Evolutionary conservation across 1,140 invertebrate species (phyloP), one percentile per base, ranked within the genome.

Genomic region (Aphis craccivora): DNA sequence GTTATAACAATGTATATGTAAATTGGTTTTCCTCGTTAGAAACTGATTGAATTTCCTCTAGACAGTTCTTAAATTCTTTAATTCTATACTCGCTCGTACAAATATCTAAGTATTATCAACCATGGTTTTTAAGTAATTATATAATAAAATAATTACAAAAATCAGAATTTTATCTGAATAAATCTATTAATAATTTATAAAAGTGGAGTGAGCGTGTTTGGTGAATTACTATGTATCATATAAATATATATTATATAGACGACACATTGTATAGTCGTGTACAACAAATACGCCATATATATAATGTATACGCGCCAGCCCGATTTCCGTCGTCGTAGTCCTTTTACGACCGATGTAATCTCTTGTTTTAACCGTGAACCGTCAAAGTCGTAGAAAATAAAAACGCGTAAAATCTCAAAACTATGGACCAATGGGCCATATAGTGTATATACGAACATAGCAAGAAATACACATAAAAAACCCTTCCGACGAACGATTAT

Each of bases 311-410:
- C 43, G 14, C 45, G 45, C 9, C 30, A 30, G 25, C 11, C 25
- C 60, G 60, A 14, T 11, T 30, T 4, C 60, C 30, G 30, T 87
- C 30, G 86, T 87, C 9, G 45, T 51, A 45, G 45, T 14, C 22
- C 51, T 35, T 89, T 89, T 89, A 89, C 87, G 87, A 89, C 87
- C 87, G 87, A 89, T 55, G 51, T 55, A 89, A 89, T 89, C 87
- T 89, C 48, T 89, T 48, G 45, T 87, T 87, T 87, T 89, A 53
- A 89, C 87, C 37, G 51, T 51, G 35, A 89, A 89, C 35, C 48
- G 51, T 89, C 55, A 84, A 84, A 43, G 5, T 43, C 45, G 20
- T 88, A 35, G 83, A 86, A 89, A 89, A 23, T 35, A 55, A 53
- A 89, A 89, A 51, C n/a, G 20, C 8, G 87, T 55, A 55, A 35